phyloP scores from a whole-genome alignment of 30 jellyfish, hydroid and myxozoan genomes.

The Hydra vulgaris region DNA sequence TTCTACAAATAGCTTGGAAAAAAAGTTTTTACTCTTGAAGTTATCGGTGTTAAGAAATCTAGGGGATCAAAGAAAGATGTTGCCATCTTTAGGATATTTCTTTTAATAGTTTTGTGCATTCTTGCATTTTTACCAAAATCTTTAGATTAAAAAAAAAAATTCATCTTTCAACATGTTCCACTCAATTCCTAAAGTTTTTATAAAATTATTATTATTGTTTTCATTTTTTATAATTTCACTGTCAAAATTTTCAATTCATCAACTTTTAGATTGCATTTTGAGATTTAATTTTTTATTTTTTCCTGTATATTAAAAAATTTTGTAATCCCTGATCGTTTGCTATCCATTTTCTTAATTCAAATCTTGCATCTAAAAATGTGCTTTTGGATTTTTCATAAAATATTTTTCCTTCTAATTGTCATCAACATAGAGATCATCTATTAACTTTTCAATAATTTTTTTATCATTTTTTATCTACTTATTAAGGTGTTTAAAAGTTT shows the following conservation, averaged over 20 bases:
- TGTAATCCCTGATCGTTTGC: not conserved
- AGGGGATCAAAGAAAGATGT: not conserved
- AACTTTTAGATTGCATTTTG: too few species aligned
- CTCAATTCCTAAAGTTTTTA: conserved; percentile 2
- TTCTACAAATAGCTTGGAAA: not conserved
- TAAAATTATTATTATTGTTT: not conserved
- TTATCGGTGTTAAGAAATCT: not conserved
- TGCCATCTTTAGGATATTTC: not conserved
- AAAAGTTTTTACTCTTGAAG: too few species aligned
- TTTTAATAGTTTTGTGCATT: not conserved
- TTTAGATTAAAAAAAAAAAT: not conserved
- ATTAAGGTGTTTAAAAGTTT: too few species aligned
- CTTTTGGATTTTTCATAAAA: not conserved
- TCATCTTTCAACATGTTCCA: not conserved
- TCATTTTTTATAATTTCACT: too few species aligned
- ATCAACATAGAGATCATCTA: not conserved
- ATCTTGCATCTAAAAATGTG: not conserved
- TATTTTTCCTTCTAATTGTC: not conserved
- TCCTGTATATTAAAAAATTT: not conserved
- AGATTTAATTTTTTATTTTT: too few species aligned
- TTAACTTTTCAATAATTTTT: not conserved
- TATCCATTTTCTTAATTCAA: too few species aligned
- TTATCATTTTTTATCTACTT: not conserved
- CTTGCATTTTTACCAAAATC: not conserved
- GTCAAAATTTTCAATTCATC: too few species aligned